Percentiles rank a stretch among this genome's conserved stretches.
Evolutionary conservation across 2,113 vertebrate genomes (phyloP).

Genomic region (Carassius auratus): DNA sequence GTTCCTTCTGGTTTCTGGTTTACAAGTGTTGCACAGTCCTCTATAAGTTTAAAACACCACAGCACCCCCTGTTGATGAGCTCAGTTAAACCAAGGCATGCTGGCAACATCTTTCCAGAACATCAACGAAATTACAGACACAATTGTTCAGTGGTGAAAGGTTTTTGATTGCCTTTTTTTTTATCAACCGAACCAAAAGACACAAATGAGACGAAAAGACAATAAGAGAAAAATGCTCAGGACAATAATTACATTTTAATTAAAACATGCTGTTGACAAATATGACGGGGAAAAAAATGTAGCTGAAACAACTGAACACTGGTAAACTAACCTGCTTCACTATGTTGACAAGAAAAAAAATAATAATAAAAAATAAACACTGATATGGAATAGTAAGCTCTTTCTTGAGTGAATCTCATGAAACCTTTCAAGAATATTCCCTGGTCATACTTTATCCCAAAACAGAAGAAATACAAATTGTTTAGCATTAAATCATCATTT

Average conservation of each 20-base stretch:
- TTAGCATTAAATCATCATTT: background rate
- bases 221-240: background rate
- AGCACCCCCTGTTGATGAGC: conserved; percentile 57
- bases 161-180: background rate
- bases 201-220: background rate
- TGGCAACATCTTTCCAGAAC: background rate
- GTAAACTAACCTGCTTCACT: background rate
- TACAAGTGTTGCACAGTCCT: background rate
- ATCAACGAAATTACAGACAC: background rate
- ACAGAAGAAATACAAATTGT: background rate
- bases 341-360: background rate
- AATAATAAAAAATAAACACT: background rate
- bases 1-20: background rate
- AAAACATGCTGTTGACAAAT: background rate
- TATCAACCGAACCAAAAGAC: background rate
- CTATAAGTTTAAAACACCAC: conserved; percentile 26
- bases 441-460: background rate
- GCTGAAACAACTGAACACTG: background rate
- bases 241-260: background rate
- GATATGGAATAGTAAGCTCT: background rate
- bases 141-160: background rate
- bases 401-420: background rate
- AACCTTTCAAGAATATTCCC: background rate
- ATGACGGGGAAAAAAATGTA: background rate
- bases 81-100: background rate